Evolutionary conservation across 2,797 vertebrate genomes (phyloP).

Genomic region (Epinephelus malabaricus): DNA sequence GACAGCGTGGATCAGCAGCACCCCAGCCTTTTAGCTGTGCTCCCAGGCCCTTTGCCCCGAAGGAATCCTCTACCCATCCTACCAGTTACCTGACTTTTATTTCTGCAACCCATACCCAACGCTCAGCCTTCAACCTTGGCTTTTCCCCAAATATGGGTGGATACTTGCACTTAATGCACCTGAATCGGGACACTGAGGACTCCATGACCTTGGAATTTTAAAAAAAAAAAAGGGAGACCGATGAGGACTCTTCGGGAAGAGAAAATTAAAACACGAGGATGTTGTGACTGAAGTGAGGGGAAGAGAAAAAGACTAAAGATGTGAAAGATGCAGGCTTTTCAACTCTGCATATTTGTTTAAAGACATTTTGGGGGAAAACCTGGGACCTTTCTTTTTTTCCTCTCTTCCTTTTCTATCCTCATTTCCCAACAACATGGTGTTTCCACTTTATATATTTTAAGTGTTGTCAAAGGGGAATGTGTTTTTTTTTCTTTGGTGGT

Average conservation of each 20-base stretch:
- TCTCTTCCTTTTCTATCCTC: conserved; percentile 89
- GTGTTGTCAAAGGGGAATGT: conserved; percentile 97
- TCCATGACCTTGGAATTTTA: conserved; percentile 62
- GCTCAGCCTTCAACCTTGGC: conserved; percentile 63
- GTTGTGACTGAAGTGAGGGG: conserved; percentile 82
- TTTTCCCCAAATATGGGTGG: conserved; percentile 73
- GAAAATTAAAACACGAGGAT: conserved; percentile 68
- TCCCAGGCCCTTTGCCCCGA: conserved; percentile 72
- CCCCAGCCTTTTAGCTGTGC: conserved; percentile 71
- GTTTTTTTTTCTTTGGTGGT: conserved; percentile 87
- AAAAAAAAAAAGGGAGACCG: conserved; percentile 23
- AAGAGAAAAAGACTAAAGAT: conserved; percentile 90
- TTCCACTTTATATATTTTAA: conserved; percentile 99
- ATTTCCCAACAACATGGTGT: conserved; percentile 93
- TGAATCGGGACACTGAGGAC: conserved; percentile 71
- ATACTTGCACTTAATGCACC: conserved; percentile 79
- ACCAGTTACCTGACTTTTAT: conserved; percentile 64
- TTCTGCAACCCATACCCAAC: conserved; percentile 58
- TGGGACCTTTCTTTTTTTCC: conserved; percentile 89
- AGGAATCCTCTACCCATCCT: conserved; percentile 66
- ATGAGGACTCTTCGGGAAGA: conserved; percentile 69
- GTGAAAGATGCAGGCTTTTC: conserved; percentile 92
- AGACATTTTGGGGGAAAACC: conserved; percentile 86
- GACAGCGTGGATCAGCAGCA: conserved; percentile 90
- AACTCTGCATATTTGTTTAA: conserved; percentile 89